Base-by-base conservation (phyloP, 2,113 vertebrate species). In the Lutjanus erythropterus region DNA sequence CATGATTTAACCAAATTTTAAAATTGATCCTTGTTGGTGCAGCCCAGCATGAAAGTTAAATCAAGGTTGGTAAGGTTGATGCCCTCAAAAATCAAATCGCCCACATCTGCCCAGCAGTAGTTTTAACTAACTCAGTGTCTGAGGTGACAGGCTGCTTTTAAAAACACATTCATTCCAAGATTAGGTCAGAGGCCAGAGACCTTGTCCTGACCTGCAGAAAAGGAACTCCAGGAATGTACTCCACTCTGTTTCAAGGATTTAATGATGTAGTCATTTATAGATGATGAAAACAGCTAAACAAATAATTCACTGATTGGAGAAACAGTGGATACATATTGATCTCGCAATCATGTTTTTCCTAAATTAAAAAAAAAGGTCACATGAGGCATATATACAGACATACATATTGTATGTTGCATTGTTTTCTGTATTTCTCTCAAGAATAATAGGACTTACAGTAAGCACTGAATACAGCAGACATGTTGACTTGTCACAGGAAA, bases 161-260 rank as follows among this genome's bases (percentile, higher is more conserved):
- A 66, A 77, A 69, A 68, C 47, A 41, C 56, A 47, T 61, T 61
- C 6, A 31, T 66, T 64, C 15, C 75, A 11, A 15, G 66, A 60
- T 39, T 46, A 39, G 67, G 80, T 80, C 61, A 31, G 15, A 81
- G 69, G 69, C 9, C 39, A 19, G 9, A 37, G 74, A 71, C 70
- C 65, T 46, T 9, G 35, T 56, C 55, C 44, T 78, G 46, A 81
- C 74, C 56, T 41, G n/a, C 15, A 66, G 16, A 39, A 53, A 29
- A 78, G 64, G 64, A 80, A 81, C 73, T 74, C 31, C 19, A 73
- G n/a, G 71, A 83, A 82, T 83, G 71, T 21, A 21, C 25, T 70
- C 6, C 46, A 9, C 27, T 59, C 47, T 33, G 15, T 23, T 31
- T 52, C 9, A 2, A 61, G 53, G 12, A 39, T 31, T 60, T 44